These are phyloP conservation scores for Scaeva pyrastri DNA, from an alignment of 2,888 invertebrate species.

Conservation along the genomic window DNA sequence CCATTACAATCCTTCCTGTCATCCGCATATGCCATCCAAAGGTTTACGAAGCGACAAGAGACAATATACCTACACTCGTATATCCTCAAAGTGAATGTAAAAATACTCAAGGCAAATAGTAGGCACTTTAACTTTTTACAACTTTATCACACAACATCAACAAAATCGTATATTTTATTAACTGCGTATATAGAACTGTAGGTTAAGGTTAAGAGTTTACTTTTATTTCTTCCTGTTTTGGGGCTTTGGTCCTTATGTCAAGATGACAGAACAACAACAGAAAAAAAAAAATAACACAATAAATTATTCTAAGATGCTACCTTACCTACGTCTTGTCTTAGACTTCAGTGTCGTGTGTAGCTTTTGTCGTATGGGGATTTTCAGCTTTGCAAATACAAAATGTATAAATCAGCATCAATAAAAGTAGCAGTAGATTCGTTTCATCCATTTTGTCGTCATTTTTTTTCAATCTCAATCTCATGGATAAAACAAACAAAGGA, in stretches of 20 bases:
- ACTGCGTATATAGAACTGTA: neutral
- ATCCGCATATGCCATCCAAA: neutral
- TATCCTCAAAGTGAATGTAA: neutral
- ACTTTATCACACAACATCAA: neutral
- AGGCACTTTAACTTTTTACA: neutral
- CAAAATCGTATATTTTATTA: neutral
- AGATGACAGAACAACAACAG: neutral
- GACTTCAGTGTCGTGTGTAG: too few relatives aligned
- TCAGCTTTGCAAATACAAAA: constrained; percentile 6
- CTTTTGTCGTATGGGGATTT: neutral
- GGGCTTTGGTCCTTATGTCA: neutral
- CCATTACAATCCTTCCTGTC: neutral
- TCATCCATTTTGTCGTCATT: neutral
- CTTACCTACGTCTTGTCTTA: too few relatives aligned
- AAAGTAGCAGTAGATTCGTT: neutral
- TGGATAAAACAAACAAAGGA: neutral
- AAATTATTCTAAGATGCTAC: constrained; percentile 12
- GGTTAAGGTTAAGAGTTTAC: neutral
- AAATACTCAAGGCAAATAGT: neutral
- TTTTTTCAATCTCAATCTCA: too few relatives aligned
- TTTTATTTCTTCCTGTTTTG: neutral
- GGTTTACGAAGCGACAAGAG: neutral
- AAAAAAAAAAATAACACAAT: neutral
- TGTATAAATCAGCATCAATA: neutral
- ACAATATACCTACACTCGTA: too few relatives aligned